Evolutionary conservation across 2,888 invertebrate species (phyloP).

Genomic region (Imbricaverruca yamaguchii): DNA sequence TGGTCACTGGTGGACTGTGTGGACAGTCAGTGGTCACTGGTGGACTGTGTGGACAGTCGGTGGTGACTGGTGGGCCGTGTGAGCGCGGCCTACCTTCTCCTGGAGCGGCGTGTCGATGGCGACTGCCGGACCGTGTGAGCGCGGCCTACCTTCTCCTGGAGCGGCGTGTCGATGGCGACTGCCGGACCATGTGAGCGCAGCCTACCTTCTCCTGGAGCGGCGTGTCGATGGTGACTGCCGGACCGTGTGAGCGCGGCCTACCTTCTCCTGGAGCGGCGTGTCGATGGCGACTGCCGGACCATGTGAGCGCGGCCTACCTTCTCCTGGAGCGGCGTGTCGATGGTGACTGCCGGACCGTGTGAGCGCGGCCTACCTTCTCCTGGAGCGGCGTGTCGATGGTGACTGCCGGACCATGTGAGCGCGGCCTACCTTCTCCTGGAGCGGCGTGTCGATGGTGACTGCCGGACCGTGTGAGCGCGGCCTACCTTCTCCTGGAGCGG

Average conservation of each 20-base stretch:
- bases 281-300: background rate
- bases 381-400: conserved; percentile 56
- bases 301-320: conserved; percentile 47
- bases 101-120: conserved; percentile 53
- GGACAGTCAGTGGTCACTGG: too few species aligned
- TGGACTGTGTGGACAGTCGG: too few species aligned
- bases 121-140: background rate
- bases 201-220: conserved; percentile 71
- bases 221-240: conserved; percentile 34
- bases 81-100: conserved; percentile 55
- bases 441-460: conserved; percentile 41
- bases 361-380: conserved; percentile 55
- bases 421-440: conserved; percentile 67
- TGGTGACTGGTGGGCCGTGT: background rate
- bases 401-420: too few species aligned
- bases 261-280: conserved; percentile 71
- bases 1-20: too few species aligned
- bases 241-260: conserved; percentile 35
- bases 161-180: conserved; percentile 41
- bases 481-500: conserved; percentile 71
- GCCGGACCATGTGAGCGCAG: background rate
- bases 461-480: background rate
- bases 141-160: conserved; percentile 67
- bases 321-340: conserved; percentile 68
- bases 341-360: background rate